Evolutionary conservation across 2,797 vertebrate genomes (phyloP), one percentile per base, ranked within the genome.

Genomic region (Labroides dimidiatus): DNA sequence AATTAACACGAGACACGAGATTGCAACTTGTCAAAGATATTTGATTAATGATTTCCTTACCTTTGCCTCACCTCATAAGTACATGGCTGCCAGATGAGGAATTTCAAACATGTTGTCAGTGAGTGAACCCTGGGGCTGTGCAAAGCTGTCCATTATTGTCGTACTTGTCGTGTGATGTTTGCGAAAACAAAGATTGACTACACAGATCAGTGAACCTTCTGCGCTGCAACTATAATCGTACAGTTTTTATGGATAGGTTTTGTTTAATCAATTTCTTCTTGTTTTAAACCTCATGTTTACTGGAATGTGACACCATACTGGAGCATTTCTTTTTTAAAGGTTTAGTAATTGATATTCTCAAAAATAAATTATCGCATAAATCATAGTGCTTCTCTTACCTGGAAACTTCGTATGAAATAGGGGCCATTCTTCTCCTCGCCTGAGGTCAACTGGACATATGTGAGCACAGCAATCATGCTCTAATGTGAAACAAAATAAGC

Each of bases 141-240:
- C 21, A 66, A 33, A 41, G 19, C 20, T 56, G 21, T 56, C 6
- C 14, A 42, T 50, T 49, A 33, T 42, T 50, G 23, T 56, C 64
- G 8, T 33, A 7, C 30, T 6, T 39, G 8, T 33, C 8, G 30
- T 8, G 51, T 23, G 39, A 53, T 9, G n/a, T 45, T 42, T 56
- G 14, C 49, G 45, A 43, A 21, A 65, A 27, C 27, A 27, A 21
- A 33, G 48, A 51, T 30, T 12, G 51, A 69, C 19, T 20, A 20
- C 16, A 49, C 52, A 17, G 45, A 45, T 50, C 36, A 39, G 8
- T 8, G 5, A 33, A 7, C 30, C 30, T 63, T 27, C n/a, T 33
- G 23, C 44, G 49, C 24, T 16, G 42, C 48, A 43, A 51, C 39
- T 11, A 13, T 6, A 36, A 49, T 37, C 43, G 47, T 49, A 19